Base-by-base conservation (phyloP, 2,888 invertebrate species). In the Cantharis rustica region DNA sequence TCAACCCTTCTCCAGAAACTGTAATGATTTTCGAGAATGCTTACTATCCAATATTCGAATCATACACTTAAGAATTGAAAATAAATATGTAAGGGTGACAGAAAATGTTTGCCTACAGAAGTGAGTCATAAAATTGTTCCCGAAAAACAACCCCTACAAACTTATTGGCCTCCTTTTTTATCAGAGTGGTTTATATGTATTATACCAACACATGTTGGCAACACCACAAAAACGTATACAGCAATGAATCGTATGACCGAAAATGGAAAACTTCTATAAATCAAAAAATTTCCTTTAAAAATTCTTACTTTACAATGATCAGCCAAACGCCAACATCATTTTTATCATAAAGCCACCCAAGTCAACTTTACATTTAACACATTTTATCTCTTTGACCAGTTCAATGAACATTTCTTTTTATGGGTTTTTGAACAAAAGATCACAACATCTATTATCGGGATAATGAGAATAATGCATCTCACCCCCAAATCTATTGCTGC, bases 321-420 rank as follows among this genome's bases (percentile, higher is more conserved):
- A 47, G n/a, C 47, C 47, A 47, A 47, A 47, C 47, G 47, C 47
- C 47, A n/a, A 47, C 47, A 47, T 47, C 47, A 47, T n/a, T 47
- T 47, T 47, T 47, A 47, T 47, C 47, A 47, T 47, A 47, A 47
- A 47, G 47, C 47, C 47, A 47, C 47, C 47, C 13, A 47, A 47
- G 47, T 47, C 47, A 47, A 47, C 47, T 47, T 47, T 47, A 47
- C 47, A 47, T 47, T 47, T 47, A 47, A 66, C 64, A 66, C 17
- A 66, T 66, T 66, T 66, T 66, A 66, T 66, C 64, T 66, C 11
- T 20, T 66, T 66, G 64, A n/a, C 16, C 64, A 66, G 64, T 66
- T 66, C 64, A 66, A 66, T 66, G 64, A 66, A 66, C 64, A 66
- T 66, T 16, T 16, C 20, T 66, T 16, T 66, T 47, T 47, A 47